A percentile compares a stretch with the other conserved stretches of the same genome.
These are phyloP conservation scores for Bombus terrestris DNA, from an alignment of 1,140 invertebrate species.

Conservation along the genomic window DNA sequence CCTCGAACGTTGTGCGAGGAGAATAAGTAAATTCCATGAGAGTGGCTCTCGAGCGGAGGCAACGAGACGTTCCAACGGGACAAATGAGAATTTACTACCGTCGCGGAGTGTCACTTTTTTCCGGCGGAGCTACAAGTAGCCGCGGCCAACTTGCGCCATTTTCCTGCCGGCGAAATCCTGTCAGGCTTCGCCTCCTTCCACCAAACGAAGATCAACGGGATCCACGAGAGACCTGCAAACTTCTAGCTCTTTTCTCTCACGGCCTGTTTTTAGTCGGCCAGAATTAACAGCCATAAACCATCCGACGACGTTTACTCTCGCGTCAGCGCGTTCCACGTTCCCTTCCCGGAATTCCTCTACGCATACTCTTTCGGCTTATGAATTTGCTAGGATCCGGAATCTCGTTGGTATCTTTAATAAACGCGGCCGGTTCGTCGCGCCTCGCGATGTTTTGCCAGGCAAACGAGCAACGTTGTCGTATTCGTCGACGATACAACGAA, in stretches of 20 bases:
- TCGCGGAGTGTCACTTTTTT: slow-evolving; percentile 6
- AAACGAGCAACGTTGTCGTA: background rate
- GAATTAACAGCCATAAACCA: slow-evolving; percentile 40
- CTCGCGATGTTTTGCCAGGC: background rate
- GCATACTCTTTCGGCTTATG: slow-evolving; percentile 28
- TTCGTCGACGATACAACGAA: background rate
- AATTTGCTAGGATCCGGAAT: background rate
- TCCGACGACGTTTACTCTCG: background rate
- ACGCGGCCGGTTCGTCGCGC: background rate
- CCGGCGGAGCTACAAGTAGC: background rate
- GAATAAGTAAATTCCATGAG: slow-evolving; percentile 42
- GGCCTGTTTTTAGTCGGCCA: background rate
- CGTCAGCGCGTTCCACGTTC: background rate
- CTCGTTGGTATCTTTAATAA: slow-evolving; percentile 47
- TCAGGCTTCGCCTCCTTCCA: background rate
- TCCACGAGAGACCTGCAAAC: background rate
- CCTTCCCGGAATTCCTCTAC: slow-evolving; percentile 21
- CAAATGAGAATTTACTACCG: slow-evolving; percentile 46
- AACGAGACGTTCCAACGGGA: slow-evolving; percentile 4
- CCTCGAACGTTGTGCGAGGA: background rate
- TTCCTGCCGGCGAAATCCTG: background rate
- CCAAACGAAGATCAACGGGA: slow-evolving; percentile 32
- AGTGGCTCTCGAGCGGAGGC: background rate
- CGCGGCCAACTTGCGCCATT: slow-evolving; percentile 7
- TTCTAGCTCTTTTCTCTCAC: background rate